Base-by-base conservation (phyloP, 2,888 invertebrate genomes). In the Marronus borbonicus region DNA sequence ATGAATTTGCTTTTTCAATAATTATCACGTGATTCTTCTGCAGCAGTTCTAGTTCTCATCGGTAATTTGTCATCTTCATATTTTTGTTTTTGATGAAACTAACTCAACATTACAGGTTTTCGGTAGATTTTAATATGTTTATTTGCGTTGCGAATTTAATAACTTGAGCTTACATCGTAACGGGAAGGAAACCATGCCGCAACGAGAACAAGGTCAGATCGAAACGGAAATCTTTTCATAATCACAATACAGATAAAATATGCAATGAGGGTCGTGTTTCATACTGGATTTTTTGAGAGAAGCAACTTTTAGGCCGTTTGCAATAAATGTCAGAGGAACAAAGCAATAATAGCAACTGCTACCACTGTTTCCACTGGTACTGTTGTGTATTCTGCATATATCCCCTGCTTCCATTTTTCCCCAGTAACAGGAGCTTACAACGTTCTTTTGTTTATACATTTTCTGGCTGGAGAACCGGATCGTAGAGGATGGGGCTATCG, bases 321-420 rank as follows among this genome's bases (percentile, higher is more conserved):
- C 28, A 62, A 62, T 62, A 28, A 28, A 62, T 31, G 7, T n/a
- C 28, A 24, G 3, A 31, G 12, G 24, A 28, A 28, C 10, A 14
- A 28, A 62, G 10, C 31, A 62, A 62, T 28, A 20, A 60, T 28
- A 28, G 24, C 60, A 60, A 60, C 60, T 60, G 60, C 28, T 60
- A 7, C 60, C 60, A 12, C 4, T 60, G 20, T 3, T 5, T 31
- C 31, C 31, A 31, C 5, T 31, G 31, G 31, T 31, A 1, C 12
- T 14, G 28, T 62, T 31, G 28, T 14, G 12, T 28, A 12, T 31
- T 28, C 24, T 14, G 62, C 5, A n/a, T 28, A 31, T 31, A 31
- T 31, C 10, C 60, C 7, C 5, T 3, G 60, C 8, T 12, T 62
- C 24, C 14, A 1, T 31, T 28, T 31, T 28, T 14, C 31, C 7